Conservation (phyloP, 2,888 invertebrate species). For the Drosophila lutescens region DNA sequence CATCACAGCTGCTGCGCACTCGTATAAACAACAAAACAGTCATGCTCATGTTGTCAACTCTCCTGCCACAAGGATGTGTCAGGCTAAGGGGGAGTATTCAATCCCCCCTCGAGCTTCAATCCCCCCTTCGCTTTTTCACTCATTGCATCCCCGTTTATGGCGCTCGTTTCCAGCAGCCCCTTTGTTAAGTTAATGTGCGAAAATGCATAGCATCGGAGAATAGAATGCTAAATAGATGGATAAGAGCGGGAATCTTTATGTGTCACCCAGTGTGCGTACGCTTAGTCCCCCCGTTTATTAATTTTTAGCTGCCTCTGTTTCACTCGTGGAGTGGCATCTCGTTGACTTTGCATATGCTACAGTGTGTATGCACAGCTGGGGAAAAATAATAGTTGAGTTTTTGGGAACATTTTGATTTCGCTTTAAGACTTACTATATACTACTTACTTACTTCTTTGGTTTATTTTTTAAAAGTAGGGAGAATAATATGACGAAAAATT, state of each 20-base stretch:
- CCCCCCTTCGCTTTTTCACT: slow-evolving; percentile 28
- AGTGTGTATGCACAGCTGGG: slow-evolving; percentile 5
- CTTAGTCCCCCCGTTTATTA: slow-evolving; percentile 54
- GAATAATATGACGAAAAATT: too few relatives aligned
- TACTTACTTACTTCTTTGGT: too few relatives aligned
- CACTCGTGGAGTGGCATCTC: slow-evolving; percentile 18
- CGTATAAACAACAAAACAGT: slow-evolving; percentile 38
- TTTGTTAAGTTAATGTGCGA: slow-evolving; percentile 59
- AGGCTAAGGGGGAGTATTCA: neutral
- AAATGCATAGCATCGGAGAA: slow-evolving; percentile 64
- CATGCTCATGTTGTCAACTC: slow-evolving; percentile 41
- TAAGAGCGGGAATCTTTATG: slow-evolving; percentile 41
- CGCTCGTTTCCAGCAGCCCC: slow-evolving; percentile 29
- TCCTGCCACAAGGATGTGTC: slow-evolving; percentile 7
- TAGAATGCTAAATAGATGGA: slow-evolving; percentile 65
- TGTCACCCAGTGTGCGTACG: slow-evolving; percentile 48
- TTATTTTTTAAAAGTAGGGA: too few relatives aligned
- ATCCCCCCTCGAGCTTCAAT: neutral
- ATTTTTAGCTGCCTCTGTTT: slow-evolving; percentile 45
- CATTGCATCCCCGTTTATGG: slow-evolving; percentile 55
- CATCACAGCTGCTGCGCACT: slow-evolving; percentile 29
- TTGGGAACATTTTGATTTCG: too few relatives aligned
- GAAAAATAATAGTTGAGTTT: neutral
- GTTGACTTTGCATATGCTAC: slow-evolving; percentile 11
- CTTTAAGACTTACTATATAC: too few relatives aligned